phyloP scores from a whole-genome alignment of 64 coral and sea anemone species.

The Pocillopora verrucosa region DNA sequence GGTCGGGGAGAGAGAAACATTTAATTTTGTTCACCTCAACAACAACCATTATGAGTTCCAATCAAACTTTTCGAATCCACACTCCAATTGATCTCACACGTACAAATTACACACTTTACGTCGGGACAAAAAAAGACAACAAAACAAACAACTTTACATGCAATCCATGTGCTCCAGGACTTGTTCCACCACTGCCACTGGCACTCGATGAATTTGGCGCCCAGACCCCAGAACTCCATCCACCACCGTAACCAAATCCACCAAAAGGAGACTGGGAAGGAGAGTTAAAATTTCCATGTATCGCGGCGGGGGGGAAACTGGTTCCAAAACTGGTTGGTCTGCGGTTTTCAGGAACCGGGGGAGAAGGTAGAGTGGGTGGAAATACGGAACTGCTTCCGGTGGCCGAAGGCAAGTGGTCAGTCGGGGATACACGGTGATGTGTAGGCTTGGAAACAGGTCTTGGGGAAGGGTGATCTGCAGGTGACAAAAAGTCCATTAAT shows the following conservation, averaged over 20 bases:
- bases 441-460: conserved; percentile 35
- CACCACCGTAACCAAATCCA: conserved; percentile 63
- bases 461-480: conserved; percentile 23
- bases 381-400: conserved; percentile 3
- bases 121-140: too few species aligned
- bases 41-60: too few species aligned
- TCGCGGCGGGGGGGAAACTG: conserved; percentile 8
- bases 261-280: conserved; percentile 47
- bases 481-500: not conserved
- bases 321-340: conserved; percentile 42
- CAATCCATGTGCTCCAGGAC: conserved; percentile 27
- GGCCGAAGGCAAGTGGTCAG: not conserved
- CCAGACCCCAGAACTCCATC: conserved; percentile 68
- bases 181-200: conserved; percentile 9
- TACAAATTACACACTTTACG: not conserved
- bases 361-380: conserved; percentile 28
- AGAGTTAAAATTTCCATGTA: conserved; percentile 20
- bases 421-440: conserved; percentile 7
- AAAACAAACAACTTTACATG: conserved; percentile 1
- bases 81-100: not conserved
- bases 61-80: too few species aligned
- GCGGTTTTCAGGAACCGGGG: conserved; percentile 14
- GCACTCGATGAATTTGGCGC: conserved; percentile 38
- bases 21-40: too few species aligned
- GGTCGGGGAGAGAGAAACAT: too few species aligned